Base-by-base conservation (phyloP, 1,140 invertebrate genomes). In the Lysiphlebus fabarum region DNA sequence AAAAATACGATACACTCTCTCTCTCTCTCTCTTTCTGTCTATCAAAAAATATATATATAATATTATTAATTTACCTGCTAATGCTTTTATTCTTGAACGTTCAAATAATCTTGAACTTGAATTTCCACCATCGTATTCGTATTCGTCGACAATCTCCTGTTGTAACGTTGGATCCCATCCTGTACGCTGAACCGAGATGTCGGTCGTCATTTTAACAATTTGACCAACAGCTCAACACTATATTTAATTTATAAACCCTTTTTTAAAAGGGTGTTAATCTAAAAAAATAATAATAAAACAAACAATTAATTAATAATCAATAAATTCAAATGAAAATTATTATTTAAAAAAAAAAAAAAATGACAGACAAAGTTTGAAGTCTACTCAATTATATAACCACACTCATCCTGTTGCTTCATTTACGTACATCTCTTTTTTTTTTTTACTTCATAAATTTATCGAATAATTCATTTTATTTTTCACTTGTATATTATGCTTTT, bases 111-210 rank as follows among this genome's bases (percentile, higher is more conserved):
- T 88, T 62, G 97, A 98, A 64, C 96, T 98, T 67, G 95, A 96
- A 79, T 98, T 98, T 72, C 96, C 96, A 69, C 96, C 96, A 82
- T 99, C 98, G 82, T 98, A 98, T 82, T 98, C 96, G 81, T 96
- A 95, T 76, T 96, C 92, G 70, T 95, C 92, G 76, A 94, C 90
- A 76, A 93, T 90, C 81, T 93, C 91, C 75, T 91, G 88, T 73
- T 90, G 87, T 74, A 92, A 85, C 77, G 89, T 90, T 66, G 91
- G 90, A 82, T 96, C 93, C 92, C 92, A 95, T 64, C 76, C 77
- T 65, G 70, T 69, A 72, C 93, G 90, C 78, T 92, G 90, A 81
- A 95, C 88, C 80, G 92, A 94, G 79, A 96, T 96, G 84, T 97
- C 95, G 81, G 95, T 97, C 84, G 94, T 97, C 94, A 96, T 97